Percentiles rank a stretch among this genome's conserved stretches.
phyloP scores from a whole-genome alignment of 2,888 invertebrate species.

The Caenorhabditis sp. region DNA sequence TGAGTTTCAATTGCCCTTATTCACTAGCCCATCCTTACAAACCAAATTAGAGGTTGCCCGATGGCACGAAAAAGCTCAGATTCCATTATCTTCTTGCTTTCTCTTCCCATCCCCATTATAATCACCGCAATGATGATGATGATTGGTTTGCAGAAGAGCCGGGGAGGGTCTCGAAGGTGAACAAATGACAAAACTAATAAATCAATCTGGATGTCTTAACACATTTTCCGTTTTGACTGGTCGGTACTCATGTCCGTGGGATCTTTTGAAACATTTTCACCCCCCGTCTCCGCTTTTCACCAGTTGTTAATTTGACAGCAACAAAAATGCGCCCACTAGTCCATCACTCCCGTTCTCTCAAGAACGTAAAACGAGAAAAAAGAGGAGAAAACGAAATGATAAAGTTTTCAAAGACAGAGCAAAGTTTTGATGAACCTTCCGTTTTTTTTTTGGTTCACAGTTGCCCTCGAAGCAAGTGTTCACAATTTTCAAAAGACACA shows the following conservation, averaged over 20 bases:
- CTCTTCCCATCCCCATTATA: slow-evolving; percentile 11
- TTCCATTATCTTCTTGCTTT: background rate
- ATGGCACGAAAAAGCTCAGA: background rate
- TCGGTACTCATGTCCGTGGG: slow-evolving; percentile 34
- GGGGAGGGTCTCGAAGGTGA: slow-evolving; percentile 21
- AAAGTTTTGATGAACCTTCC: slow-evolving; percentile 45
- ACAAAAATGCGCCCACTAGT: slow-evolving; percentile 18
- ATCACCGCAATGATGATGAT: slow-evolving; percentile 44
- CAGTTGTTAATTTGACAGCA: slow-evolving; percentile 62
- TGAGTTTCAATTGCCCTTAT: too few species aligned
- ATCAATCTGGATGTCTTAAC: slow-evolving; percentile 64
- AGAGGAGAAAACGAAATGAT: slow-evolving; percentile 29
- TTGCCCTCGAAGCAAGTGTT: slow-evolving; percentile 11
- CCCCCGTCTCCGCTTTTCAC: slow-evolving; percentile 6
- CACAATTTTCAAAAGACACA: background rate
- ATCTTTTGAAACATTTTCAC: slow-evolving; percentile 35
- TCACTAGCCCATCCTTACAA: too few species aligned
- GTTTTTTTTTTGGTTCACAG: slow-evolving; percentile 13
- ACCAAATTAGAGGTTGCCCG: background rate
- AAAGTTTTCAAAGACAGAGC: slow-evolving; percentile 44
- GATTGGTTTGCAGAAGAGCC: slow-evolving; percentile 30
- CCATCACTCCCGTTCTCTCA: slow-evolving; percentile 22
- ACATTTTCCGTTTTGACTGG: slow-evolving; percentile 56
- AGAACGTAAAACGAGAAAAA: slow-evolving; percentile 31
- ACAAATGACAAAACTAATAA: slow-evolving; percentile 62